Evolutionary conservation across 2,797 vertebrate genomes (phyloP), one percentile per base, ranked within the genome.

Genomic region (Amphiprion clarkii): DNA sequence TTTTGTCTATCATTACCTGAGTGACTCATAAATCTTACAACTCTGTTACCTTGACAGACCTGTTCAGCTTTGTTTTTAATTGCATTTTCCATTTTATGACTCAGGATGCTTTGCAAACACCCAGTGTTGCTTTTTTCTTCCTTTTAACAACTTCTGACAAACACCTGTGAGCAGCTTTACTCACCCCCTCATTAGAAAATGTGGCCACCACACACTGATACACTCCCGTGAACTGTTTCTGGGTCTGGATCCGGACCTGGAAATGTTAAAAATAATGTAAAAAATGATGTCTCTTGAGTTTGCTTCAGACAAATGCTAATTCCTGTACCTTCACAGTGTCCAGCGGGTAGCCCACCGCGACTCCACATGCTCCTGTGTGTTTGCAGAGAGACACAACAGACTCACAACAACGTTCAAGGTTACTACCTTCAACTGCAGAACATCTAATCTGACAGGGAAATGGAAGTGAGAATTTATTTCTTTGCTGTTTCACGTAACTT

Each of bases 171-270:
- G 12, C 21, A 16, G 11, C 33, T 23, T 6, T 17, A 76, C 92
- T 84, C 60, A 97, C 97, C 83, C 95, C 96, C 89, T 99, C 97
- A 67, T 87, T 95, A 74, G 92, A 93, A 76, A 96, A 96, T 0
- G 94, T 97, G 13, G 94, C 87, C 29, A 44, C 70, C 27, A 93
- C 54, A 56, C 97, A 98, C 48, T 97, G 95, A 96, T 96, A 97
- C 78, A 98, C 91, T 81, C 96, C 95, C 0, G 48, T 94, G 86
- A 97, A 97, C 80, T 86, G 94, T 31, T 85, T 92, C 86, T 98
- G 95, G 0, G 97, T 99, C 92, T 99, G 97, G 83, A 99, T 96
- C 82, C 96, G 94, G 74, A 98, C 97, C 97, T 99, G 31, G 4
- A 62, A 19, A 63, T 1, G 64, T n/a, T 8, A 29, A 66, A 1